These are phyloP conservation scores for Mycalesis mineus DNA, from an alignment of 2,888 invertebrate genomes.

Conservation along the genomic window DNA sequence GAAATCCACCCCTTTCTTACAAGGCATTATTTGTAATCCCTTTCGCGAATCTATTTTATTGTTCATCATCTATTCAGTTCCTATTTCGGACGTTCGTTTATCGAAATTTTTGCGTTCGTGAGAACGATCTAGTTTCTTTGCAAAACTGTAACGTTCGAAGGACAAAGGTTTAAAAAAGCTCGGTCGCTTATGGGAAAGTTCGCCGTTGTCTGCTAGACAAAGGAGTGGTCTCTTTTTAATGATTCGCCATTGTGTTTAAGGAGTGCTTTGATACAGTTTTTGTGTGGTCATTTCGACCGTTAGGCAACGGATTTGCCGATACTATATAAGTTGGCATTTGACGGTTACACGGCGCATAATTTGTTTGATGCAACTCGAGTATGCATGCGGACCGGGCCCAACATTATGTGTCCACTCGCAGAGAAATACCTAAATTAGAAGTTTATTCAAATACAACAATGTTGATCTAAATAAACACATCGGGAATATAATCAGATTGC, in stretches of 20 bases:
- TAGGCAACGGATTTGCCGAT: slow-evolving; percentile 73
- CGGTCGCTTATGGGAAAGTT: slow-evolving; percentile 62
- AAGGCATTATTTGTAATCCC: slow-evolving; percentile 78
- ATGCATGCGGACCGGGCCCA: slow-evolving; percentile 5
- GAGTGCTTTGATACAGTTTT: slow-evolving; percentile 65
- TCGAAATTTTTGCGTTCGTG: slow-evolving; percentile 74
- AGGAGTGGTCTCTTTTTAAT: slow-evolving; percentile 74
- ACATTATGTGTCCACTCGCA: slow-evolving; percentile 1
- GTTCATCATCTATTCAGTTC: slow-evolving; percentile 58
- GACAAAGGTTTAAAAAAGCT: slow-evolving; percentile 42
- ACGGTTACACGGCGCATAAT: slow-evolving; percentile 42
- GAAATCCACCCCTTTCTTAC: slow-evolving; percentile 70
- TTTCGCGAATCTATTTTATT: slow-evolving; percentile 79
- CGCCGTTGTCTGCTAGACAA: slow-evolving; percentile 64
- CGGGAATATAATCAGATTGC: background rate
- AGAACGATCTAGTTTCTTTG: slow-evolving; percentile 76
- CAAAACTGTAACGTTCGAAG: slow-evolving; percentile 67
- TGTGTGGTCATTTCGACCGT: slow-evolving; percentile 67
- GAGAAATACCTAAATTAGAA: slow-evolving; percentile 6
- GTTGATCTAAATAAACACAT: slow-evolving; percentile 9
- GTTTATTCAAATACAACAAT: slow-evolving; percentile 14
- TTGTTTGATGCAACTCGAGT: slow-evolving; percentile 17
- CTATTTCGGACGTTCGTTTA: slow-evolving; percentile 59
- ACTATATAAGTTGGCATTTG: slow-evolving; percentile 57
- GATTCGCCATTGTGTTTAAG: slow-evolving; percentile 66